phyloP scores from a whole-genome alignment of 1,140 invertebrate genomes.

The Acromyrmex charruanus region DNA sequence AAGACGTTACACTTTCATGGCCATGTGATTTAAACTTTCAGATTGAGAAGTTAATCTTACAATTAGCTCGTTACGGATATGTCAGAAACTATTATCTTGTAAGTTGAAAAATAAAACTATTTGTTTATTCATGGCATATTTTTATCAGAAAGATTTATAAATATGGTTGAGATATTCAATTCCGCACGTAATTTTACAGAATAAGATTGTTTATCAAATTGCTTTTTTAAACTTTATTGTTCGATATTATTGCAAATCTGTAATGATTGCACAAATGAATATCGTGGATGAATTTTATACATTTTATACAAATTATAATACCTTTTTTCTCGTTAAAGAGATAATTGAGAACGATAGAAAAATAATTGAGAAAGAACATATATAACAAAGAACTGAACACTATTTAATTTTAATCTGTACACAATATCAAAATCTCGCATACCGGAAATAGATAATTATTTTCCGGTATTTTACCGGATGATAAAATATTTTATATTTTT shows the following conservation, averaged over 20 bases:
- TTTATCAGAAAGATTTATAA: neutral
- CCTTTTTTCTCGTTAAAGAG: neutral
- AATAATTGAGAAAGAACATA: neutral
- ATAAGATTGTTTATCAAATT: neutral
- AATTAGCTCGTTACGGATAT: neutral
- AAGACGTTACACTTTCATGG: conserved; percentile 32
- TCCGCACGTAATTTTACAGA: neutral
- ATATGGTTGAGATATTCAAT: neutral
- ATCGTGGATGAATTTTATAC: neutral
- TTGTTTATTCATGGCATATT: conserved; percentile 18
- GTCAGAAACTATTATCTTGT: conserved; percentile 12
- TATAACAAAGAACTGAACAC: neutral
- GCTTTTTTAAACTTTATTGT: neutral
- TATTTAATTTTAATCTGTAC: neutral
- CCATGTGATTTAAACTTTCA: conserved; percentile 1
- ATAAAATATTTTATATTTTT: neutral
- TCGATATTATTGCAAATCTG: conserved; percentile 2
- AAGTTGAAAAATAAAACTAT: neutral
- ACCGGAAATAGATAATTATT: neutral
- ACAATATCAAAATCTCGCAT: neutral
- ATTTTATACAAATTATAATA: neutral
- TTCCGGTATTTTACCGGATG: neutral
- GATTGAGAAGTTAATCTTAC: conserved; percentile 37
- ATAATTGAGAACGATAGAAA: neutral
- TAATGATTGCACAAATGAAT: neutral